phyloP scores from a whole-genome alignment of 2,888 invertebrate genomes.

The Rhopalosiphum nymphaeae region DNA sequence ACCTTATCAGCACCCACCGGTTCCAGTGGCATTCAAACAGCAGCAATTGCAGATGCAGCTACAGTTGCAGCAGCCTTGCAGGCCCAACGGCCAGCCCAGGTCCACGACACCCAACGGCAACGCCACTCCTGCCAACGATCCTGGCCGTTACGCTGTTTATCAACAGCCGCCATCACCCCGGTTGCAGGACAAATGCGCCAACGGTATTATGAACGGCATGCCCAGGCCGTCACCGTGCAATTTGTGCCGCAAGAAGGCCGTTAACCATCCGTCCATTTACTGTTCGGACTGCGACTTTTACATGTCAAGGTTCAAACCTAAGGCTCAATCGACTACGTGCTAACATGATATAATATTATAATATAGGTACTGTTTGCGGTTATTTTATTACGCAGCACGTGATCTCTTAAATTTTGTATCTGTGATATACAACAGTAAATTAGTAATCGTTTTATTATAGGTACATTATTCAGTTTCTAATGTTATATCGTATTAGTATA shows the following conservation, averaged over 20 bases:
- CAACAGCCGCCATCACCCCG: slow-evolving; percentile 75
- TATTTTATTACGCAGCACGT: neutral
- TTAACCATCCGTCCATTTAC: slow-evolving; percentile 83
- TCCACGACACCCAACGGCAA: slow-evolving; percentile 57
- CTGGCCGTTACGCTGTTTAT: slow-evolving; percentile 70
- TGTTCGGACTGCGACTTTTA: slow-evolving; percentile 94
- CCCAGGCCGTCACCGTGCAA: slow-evolving; percentile 81
- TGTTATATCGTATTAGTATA: neutral
- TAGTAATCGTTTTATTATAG: slow-evolving; percentile 5
- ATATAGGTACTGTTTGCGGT: neutral
- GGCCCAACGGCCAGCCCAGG: slow-evolving; percentile 64
- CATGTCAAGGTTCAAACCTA: slow-evolving; percentile 83
- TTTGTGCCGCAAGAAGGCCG: slow-evolving; percentile 87
- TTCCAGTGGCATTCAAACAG: slow-evolving; percentile 67
- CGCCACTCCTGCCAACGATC: slow-evolving; percentile 70
- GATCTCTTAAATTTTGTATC: slow-evolving; percentile 51
- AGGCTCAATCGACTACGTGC: slow-evolving; percentile 59
- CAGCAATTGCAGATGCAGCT: slow-evolving; percentile 24
- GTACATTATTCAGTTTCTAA: slow-evolving; percentile 33
- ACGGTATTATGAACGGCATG: slow-evolving; percentile 67
- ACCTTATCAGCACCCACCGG: slow-evolving; percentile 70
- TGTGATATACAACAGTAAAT: slow-evolving; percentile 51
- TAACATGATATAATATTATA: neutral
- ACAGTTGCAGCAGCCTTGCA: slow-evolving; percentile 30
- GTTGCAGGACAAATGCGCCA: slow-evolving; percentile 67